Evolutionary conservation across 2,888 invertebrate species (phyloP), one percentile per base, ranked within the genome.

Genomic region (Carabus problematicus): DNA sequence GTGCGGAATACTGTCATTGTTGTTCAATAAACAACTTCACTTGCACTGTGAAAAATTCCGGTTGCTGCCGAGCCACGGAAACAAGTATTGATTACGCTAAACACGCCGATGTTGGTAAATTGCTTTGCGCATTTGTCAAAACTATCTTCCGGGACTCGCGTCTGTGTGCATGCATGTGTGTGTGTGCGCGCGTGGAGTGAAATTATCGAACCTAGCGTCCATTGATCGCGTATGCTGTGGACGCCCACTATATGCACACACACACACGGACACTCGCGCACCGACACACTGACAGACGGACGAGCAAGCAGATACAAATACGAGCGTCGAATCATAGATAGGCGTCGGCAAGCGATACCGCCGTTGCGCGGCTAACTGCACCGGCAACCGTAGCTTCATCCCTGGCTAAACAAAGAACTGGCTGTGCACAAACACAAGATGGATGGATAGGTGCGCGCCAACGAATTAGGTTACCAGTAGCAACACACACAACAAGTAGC

Each of bases 171-270:
- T 29, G 29, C 6, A 2, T 29, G 29, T 29, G 29, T 29, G 29
- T 29, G 6, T 29, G 29, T 29, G 29, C 6, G 29, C 39, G 19
- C 7, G 40, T 56, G 63, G 55, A 64, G 64, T 42, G 64, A 64
- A 64, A 64, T 64, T 64, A 64, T 64, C 64, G 64, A 64, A 64
- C 64, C 56, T 39, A 62, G 64, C 55, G 56, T 56, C 64, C 64
- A 64, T 64, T 64, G 64, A 64, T 64, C 64, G 64, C 55, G 29
- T 64, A 56, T 64, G 64, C 64, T 45, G 55, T 64, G 64, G 64
- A 64, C 64, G 64, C 64, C 64, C 64, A 64, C 64, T 29, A n/a
- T 8, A 60, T 11, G 19, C 7, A 45, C 45, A 45, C 41, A 55
- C 19, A 64, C 56, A 64, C 14, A 61, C 61, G 49, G 39, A 45